A percentile compares a stretch with the other conserved stretches of the same genome.
phyloP scores from a whole-genome alignment of 37 sponge, comb jelly and placozoan species.

The Ianthella basta region DNA sequence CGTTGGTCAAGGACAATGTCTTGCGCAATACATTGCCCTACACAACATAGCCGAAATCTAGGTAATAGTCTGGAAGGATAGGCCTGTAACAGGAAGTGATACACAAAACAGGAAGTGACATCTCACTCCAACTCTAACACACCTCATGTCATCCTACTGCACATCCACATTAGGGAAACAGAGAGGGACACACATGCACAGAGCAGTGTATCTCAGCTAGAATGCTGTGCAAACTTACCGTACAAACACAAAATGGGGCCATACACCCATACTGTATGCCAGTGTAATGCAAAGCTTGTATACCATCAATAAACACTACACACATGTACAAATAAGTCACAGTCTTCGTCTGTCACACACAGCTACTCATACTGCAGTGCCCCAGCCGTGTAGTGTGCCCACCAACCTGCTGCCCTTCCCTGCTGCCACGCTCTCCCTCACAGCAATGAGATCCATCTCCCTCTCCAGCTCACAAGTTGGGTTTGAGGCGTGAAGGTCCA shows the following conservation, averaged over 20 bases:
- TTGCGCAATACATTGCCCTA: constrained; percentile 63
- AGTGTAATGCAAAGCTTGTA: no score
- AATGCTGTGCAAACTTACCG: no score
- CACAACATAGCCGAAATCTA: constrained; percentile 94
- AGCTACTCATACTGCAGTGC: no score
- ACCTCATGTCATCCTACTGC: no score
- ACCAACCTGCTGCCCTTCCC: background rate
- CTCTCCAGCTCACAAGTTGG: constrained; percentile 51
- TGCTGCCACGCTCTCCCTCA: constrained; percentile 48
- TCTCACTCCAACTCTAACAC: no score
- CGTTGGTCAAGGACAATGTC: constrained; percentile 73
- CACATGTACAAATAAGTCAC: background rate
- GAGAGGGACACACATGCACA: no score
- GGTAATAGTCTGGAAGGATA: constrained; percentile 73
- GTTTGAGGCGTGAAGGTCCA: background rate
- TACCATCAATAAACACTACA: background rate
- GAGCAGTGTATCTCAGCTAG: no score
- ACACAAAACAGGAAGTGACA: background rate
- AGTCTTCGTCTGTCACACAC: no score
- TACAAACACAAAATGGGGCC: no score
- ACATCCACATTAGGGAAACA: no score
- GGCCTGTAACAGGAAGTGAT: constrained; percentile 36
- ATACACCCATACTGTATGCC: no score
- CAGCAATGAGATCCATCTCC: constrained; percentile 73
- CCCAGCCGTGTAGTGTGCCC: no score